These are phyloP conservation scores for Riptortus pedestris DNA, from an alignment of 1,140 invertebrate genomes.

Conservation along the genomic window DNA sequence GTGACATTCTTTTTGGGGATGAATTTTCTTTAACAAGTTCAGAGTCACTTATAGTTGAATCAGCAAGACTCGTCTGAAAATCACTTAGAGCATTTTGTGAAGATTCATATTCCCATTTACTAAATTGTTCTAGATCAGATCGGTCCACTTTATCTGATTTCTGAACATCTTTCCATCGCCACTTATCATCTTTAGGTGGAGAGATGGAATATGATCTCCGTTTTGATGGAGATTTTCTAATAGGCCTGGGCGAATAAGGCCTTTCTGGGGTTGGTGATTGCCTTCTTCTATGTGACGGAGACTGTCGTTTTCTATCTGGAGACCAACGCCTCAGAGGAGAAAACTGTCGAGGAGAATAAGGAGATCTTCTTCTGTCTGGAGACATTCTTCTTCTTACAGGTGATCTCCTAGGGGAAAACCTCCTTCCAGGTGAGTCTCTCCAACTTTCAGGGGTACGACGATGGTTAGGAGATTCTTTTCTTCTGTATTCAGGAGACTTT, in stretches of 20 bases:
- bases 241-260: background rate
- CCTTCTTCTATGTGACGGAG: background rate
- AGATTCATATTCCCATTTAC: conserved; percentile 4
- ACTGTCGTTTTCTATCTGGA: background rate
- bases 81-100: background rate
- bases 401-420: background rate
- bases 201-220: background rate
- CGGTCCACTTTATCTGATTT: background rate
- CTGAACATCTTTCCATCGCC: conserved; percentile 11
- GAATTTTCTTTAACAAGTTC: conserved; percentile 32
- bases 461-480: conserved; percentile 13
- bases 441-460: background rate
- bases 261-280: background rate
- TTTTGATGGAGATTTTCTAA: conserved; percentile 6
- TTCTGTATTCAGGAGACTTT: background rate
- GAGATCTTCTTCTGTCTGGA: conserved; percentile 14
- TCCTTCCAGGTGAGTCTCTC: background rate
- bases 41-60: conserved; percentile 39
- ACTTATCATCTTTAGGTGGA: conserved; percentile 1
- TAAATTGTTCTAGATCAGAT: background rate
- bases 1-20: conserved; percentile 36
- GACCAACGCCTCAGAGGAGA: conserved; percentile 19
- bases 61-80: conserved; percentile 33
- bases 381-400: background rate
- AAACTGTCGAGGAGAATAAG: conserved; percentile 9